phyloP scores from a whole-genome alignment of 2,113 vertebrate genomes.

The Lophius piscatorius region DNA sequence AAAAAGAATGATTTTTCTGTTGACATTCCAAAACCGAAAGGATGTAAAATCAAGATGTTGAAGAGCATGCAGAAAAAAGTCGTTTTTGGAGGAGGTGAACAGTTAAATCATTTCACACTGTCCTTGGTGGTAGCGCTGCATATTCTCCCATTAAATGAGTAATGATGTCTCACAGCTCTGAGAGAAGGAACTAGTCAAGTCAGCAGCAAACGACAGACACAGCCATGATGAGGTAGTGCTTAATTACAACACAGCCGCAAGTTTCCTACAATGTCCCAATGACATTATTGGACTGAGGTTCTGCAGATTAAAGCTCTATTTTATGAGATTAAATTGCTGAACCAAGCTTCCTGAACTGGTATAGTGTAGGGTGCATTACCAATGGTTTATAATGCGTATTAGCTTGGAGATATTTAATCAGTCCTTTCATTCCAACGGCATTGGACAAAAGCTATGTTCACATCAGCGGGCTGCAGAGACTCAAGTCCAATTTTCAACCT shows the following conservation, averaged over 20 bases:
- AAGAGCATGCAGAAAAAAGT: constrained; percentile 5
- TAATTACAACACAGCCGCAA: constrained; percentile 55
- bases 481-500: constrained; percentile 7
- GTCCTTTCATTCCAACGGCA: constrained; percentile 36
- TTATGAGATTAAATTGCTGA: constrained; percentile 68
- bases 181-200: constrained; percentile 28
- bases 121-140: constrained; percentile 12
- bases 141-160: constrained; percentile 32
- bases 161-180: constrained; percentile 6
- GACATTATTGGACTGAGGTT: constrained; percentile 59
- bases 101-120: constrained; percentile 37
- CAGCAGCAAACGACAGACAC: constrained; percentile 36
- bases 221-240: constrained; percentile 45
- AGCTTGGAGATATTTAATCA: constrained; percentile 57
- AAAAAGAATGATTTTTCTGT: constrained; percentile 13
- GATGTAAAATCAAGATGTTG: constrained; percentile 27
- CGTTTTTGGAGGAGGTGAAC: constrained; percentile 11
- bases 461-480: too few relatives aligned
- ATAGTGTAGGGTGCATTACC: constrained; percentile 47
- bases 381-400: constrained; percentile 67
- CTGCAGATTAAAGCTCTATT: constrained; percentile 59
- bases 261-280: constrained; percentile 39
- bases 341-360: constrained; percentile 33
- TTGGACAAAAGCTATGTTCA: not conserved
- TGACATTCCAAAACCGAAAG: constrained; percentile 21